Conservation (phyloP, 2,888 invertebrate genomes). For the Acanthoscelides obtectus region DNA sequence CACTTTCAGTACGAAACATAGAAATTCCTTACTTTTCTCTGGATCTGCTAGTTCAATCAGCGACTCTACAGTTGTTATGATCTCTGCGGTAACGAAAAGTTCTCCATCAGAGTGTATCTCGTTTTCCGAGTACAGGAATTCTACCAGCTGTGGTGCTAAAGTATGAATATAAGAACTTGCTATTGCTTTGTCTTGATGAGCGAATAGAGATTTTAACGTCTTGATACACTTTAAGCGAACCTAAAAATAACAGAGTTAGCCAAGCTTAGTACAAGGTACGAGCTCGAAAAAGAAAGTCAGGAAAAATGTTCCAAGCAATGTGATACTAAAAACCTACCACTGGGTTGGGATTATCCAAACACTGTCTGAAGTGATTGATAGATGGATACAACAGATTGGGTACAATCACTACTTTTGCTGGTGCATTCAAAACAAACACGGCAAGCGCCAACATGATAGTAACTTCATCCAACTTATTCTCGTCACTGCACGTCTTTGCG, state of each 20-base stretch:
- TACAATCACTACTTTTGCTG: constrained; percentile 68
- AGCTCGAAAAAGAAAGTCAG: no score
- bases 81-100: constrained; percentile 66
- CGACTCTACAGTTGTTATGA: constrained; percentile 69
- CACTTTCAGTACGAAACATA: constrained; percentile 20
- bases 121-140: constrained; percentile 65
- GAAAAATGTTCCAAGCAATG: no score
- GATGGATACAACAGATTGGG: constrained; percentile 86
- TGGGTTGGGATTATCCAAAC: constrained; percentile 63
- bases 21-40: constrained; percentile 64
- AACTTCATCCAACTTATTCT: constrained; percentile 76
- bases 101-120: constrained; percentile 63
- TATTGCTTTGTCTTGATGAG: constrained; percentile 63
- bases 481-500: constrained; percentile 75
- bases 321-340: constrained; percentile 50
- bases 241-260: constrained; percentile 39
- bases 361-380: constrained; percentile 86
- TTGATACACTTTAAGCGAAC: constrained; percentile 75
- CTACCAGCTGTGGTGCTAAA: constrained; percentile 72
- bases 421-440: constrained; percentile 81
- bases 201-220: constrained; percentile 71
- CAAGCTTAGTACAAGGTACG: no score
- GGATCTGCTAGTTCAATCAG: constrained; percentile 70
- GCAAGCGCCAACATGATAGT: constrained; percentile 85
- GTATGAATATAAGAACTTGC: constrained; percentile 78